Conservation (phyloP, 2,797 vertebrate species). For the Setipinna tenuifilis region DNA sequence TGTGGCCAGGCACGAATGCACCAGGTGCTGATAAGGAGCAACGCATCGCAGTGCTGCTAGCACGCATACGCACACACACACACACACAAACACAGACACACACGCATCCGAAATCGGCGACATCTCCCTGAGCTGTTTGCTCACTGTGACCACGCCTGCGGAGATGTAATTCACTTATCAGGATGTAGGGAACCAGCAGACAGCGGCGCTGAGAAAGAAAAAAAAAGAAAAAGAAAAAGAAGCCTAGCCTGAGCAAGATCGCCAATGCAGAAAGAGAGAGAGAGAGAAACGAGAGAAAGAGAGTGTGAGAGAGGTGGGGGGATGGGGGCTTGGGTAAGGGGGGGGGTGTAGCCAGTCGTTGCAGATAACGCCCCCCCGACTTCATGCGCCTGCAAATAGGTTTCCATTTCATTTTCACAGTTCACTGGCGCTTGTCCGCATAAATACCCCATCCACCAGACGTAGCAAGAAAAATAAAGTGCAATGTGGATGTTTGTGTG, state of each 20-base stretch:
- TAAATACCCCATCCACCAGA: constrained; percentile 46
- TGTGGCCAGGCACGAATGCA: constrained; percentile 36
- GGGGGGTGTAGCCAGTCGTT: constrained; percentile 30
- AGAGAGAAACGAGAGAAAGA: neutral
- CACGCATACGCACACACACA: neutral
- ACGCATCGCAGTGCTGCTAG: neutral
- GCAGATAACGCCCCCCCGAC: constrained; percentile 53
- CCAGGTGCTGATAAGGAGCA: constrained; percentile 49
- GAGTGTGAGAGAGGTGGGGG: neutral
- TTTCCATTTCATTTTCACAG: constrained; percentile 60
- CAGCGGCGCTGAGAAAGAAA: constrained; percentile 27
- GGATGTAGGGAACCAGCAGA: constrained; percentile 39
- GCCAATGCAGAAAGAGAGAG: neutral
- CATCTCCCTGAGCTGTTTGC: constrained; percentile 36
- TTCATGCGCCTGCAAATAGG: constrained; percentile 53
- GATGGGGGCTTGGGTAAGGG: no score
- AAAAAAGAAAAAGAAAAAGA: no score
- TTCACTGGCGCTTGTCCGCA: constrained; percentile 50
- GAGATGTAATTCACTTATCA: constrained; percentile 57
- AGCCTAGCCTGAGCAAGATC: neutral
- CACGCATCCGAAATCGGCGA: constrained; percentile 37
- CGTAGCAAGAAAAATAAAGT: constrained; percentile 40
- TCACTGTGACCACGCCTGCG: constrained; percentile 42
- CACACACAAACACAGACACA: constrained; percentile 12
- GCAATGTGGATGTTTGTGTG: constrained; percentile 8